Evolutionary conservation across 2,888 invertebrate genomes (phyloP), one percentile per base, ranked within the genome.

Genomic region (Synergus umbraculus): DNA sequence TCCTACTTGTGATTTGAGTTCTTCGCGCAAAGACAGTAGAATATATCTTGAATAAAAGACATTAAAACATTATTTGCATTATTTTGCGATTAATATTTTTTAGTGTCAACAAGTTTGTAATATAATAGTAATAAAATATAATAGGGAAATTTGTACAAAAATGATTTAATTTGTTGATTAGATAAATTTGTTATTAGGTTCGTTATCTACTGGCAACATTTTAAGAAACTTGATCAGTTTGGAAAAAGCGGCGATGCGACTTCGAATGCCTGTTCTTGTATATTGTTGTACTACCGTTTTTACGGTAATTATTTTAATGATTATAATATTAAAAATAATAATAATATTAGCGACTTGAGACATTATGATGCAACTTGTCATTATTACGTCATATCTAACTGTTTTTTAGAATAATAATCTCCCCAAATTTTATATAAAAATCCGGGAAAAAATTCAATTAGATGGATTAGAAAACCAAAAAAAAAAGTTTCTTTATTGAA

Each of bases 171-270:
- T 60, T 60, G 13, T 60, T 29, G 4, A 60, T 22, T 29, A 60
- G 60, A 60, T 4, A 22, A 60, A 60, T 60, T 60, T 60, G 60
- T 60, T 60, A 60, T 60, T 18, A 60, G 4, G 22, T 60, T 60
- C 12, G 22, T 22, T 60, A 60, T 60, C 60, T 60, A 60, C 60
- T 60, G 22, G 10, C 22, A 60, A 29, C 22, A 60, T 60, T 60
- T 60, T 22, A 22, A 22, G 12, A 60, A 54, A 18, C 18, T 22
- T 22, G 22, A 22, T 60, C 18, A 18, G 60, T 29, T 60, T 22
- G 60, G 60, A 60, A 60, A 60, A 60, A 60, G 60, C 60, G 60
- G 60, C 60, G 22, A 60, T 60, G 60, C 22, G 60, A 60, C 60
- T 60, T 60, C 60, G 60, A 60, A 60, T 60, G 60, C 22, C 60